A percentile compares a stretch with the other conserved stretches of the same genome.
Conservation (phyloP, 2,888 invertebrate genomes). For the Magallana nippona region DNA sequence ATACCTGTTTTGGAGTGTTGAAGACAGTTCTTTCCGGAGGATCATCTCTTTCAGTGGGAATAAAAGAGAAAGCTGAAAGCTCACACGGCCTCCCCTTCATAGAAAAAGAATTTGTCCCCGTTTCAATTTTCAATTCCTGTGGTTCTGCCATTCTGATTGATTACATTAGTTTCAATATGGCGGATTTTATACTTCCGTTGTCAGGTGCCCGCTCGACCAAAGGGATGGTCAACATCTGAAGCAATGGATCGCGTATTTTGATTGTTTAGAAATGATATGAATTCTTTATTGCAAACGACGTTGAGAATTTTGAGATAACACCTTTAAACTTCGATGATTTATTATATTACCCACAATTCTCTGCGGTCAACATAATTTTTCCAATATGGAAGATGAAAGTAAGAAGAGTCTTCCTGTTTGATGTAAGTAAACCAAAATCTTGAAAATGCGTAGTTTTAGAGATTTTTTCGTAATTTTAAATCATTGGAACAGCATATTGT, state of each 20-base stretch:
- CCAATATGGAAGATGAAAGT: constrained; percentile 56
- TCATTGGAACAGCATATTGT: too few relatives aligned
- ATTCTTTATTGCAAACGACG: not conserved
- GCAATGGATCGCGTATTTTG: not conserved
- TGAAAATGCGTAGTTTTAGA: not conserved
- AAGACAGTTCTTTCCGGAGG: constrained; percentile 75
- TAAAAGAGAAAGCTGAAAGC: constrained; percentile 77
- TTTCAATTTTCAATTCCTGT: constrained; percentile 64
- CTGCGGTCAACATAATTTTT: constrained; percentile 48
- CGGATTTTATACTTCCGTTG: constrained; percentile 62
- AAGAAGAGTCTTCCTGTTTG: constrained; percentile 29
- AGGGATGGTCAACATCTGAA: not conserved
- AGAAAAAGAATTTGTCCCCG: constrained; percentile 72
- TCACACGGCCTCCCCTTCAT: constrained; percentile 78
- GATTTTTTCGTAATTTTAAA: not conserved
- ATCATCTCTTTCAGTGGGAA: constrained; percentile 71
- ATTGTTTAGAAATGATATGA: not conserved
- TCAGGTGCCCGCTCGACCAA: constrained; percentile 54
- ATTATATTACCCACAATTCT: constrained; percentile 49
- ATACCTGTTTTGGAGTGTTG: constrained; percentile 73
- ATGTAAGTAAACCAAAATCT: not conserved
- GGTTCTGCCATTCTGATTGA: constrained; percentile 55
- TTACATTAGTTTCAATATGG: constrained; percentile 50
- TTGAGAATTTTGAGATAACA: not conserved
- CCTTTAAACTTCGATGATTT: not conserved